Evolutionary conservation across 2,113 vertebrate species (phyloP), one percentile per base, ranked within the genome.

Genomic region (Bungarus multicinctus): DNA sequence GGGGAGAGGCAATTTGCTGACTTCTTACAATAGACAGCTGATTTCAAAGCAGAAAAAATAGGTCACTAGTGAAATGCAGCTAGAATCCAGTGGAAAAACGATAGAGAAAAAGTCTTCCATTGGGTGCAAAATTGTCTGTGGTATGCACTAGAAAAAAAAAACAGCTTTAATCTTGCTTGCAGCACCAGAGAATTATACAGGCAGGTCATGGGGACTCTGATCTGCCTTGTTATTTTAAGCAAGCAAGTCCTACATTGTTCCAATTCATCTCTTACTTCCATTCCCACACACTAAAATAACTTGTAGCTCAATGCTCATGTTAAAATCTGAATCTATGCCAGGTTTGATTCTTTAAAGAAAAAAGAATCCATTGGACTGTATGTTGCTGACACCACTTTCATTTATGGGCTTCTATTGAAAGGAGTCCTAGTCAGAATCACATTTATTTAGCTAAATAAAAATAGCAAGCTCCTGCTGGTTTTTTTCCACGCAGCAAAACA

Each of bases 11-110:
- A 96, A 96, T 50, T 96, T 97, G 98, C 97, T 97, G 97, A 97
- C 95, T 97, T 94, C 94, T 95, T 95, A 91, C 94, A 94, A 94
- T 81, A 95, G 91, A 91, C n/a, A 96, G 96, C 96, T 96, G 96
- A 94, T 96, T 95, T 97, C 95, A 93, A 5, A 91, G 92, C 94
- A 90, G 90, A 87, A 96, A 97, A 98, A 97, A 97, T 96, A 97
- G 97, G 97, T 97, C 97, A 97, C 97, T 97, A 97, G 97, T 95
- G 95, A 96, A 95, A 95, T 3, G 27, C 95, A 97, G 97, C 95
- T 0, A 0, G 20, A 93, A 95, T 96, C 97, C 97, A 97, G 87
- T 39, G 34, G 34, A 95, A 91, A 95, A 92, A 57, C 95, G 94
- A 96, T 94, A 95, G 96, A 39, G 30, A 96, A 95, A 94, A 89